phyloP scores from a whole-genome alignment of 2,888 invertebrate species.

The Cheilosia vernalis region DNA sequence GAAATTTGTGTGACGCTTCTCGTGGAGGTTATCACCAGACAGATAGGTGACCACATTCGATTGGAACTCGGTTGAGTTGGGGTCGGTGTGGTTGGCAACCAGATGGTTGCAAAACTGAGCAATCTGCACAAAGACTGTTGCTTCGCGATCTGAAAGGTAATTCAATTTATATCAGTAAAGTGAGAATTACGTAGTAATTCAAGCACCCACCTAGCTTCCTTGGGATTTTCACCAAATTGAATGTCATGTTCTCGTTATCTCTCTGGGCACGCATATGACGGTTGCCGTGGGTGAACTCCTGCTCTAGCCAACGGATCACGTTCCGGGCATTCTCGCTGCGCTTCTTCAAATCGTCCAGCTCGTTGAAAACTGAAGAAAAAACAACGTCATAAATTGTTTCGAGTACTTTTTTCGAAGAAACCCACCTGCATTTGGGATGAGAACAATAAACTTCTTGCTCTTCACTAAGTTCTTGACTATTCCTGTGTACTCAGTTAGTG shows the following conservation, averaged over 20 bases:
- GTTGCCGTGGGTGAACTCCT: slow-evolving; percentile 93
- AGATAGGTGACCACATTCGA: slow-evolving; percentile 89
- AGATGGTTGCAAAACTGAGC: slow-evolving; percentile 83
- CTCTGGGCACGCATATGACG: slow-evolving; percentile 94
- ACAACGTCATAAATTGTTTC: background rate
- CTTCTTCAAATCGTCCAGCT: slow-evolving; percentile 94
- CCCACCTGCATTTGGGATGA: slow-evolving; percentile 94
- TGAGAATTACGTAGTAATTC: no score
- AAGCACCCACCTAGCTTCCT: slow-evolving; percentile 88
- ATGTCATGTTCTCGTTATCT: slow-evolving; percentile 90
- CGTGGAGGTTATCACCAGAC: slow-evolving; percentile 85
- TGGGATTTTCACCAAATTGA: slow-evolving; percentile 90
- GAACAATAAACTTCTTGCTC: slow-evolving; percentile 92
- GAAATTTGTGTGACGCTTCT: slow-evolving; percentile 84
- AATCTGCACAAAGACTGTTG: slow-evolving; percentile 82
- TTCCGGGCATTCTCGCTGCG: slow-evolving; percentile 93
- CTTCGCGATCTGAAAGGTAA: slow-evolving; percentile 81
- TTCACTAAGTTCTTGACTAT: slow-evolving; percentile 92
- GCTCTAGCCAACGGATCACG: slow-evolving; percentile 96
- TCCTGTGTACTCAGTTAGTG: slow-evolving; percentile 90
- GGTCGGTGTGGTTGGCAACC: slow-evolving; percentile 84
- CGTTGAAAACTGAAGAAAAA: slow-evolving; percentile 90
- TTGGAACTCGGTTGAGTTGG: slow-evolving; percentile 81
- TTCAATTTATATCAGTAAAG: background rate
- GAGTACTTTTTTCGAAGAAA: slow-evolving; percentile 50